Percentiles rank a stretch among this genome's conserved stretches.
phyloP scores from a whole-genome alignment of 2,888 invertebrate species.

The Scotopteryx bipunctaria region DNA sequence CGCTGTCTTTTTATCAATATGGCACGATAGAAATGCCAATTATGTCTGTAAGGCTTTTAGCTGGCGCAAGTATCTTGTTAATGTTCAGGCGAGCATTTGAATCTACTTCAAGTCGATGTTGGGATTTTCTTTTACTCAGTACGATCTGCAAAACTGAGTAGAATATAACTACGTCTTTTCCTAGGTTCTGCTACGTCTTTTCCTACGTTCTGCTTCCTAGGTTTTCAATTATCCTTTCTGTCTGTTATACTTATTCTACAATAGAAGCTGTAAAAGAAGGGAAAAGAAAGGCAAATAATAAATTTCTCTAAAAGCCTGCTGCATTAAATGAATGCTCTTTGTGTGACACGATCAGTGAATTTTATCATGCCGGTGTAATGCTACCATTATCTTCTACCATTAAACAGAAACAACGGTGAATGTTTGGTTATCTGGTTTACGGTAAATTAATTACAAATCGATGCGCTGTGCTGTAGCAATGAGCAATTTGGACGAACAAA shows the following conservation, averaged over 20 bases:
- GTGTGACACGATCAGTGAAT: conserved; percentile 18
- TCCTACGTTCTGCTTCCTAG: too few species aligned
- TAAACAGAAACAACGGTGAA: conserved; percentile 26
- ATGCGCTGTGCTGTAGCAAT: conserved; percentile 29
- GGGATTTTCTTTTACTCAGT: neutral
- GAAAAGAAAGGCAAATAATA: neutral
- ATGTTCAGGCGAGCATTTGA: neutral
- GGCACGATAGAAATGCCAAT: conserved; percentile 12
- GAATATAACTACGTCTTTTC: too few species aligned
- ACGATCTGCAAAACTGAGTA: too few species aligned
- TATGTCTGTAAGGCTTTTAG: conserved; percentile 8
- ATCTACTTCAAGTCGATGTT: neutral
- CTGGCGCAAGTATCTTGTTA: neutral
- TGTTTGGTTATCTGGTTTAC: conserved; percentile 32
- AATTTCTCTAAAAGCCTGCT: conserved; percentile 5
- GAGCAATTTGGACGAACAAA: conserved; percentile 19
- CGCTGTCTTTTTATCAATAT: conserved; percentile 11
- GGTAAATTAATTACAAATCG: conserved; percentile 38
- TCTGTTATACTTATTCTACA: neutral
- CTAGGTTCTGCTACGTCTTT: too few species aligned
- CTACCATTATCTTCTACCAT: conserved; percentile 31
- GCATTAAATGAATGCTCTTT: conserved; percentile 25
- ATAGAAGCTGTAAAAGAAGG: neutral
- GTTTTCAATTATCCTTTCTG: too few species aligned
- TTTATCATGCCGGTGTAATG: conserved; percentile 25